Conservation (phyloP, 2,888 invertebrate species). For the Lithophane ornitopus region DNA sequence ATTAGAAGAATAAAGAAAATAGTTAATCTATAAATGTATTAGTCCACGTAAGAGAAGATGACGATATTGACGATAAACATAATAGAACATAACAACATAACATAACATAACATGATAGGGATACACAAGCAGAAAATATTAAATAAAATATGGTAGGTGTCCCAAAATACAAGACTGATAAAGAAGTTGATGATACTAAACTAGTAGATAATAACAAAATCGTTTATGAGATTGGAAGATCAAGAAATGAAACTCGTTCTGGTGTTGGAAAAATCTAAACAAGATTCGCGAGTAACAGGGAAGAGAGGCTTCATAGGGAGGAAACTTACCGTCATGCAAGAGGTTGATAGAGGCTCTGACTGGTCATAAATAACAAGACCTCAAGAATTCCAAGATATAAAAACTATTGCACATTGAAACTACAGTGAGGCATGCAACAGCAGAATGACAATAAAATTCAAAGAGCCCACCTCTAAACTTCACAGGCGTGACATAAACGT, state of each 20-base stretch:
- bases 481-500: conserved; percentile 43
- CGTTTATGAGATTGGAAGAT: not conserved
- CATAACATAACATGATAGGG: not conserved
- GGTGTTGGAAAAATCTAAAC: not conserved
- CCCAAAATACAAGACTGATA: not conserved
- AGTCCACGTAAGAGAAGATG: not conserved
- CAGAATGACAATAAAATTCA: conserved; percentile 17
- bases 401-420: not conserved
- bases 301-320: not conserved
- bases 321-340: not conserved
- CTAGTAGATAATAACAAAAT: not conserved
- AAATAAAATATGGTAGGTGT: not conserved
- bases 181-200: not conserved
- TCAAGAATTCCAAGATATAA: not conserved
- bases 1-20: not conserved
- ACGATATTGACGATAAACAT: not conserved
- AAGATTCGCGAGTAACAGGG: not conserved
- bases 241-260: not conserved
- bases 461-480: not conserved
- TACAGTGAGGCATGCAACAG: not conserved
- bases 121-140: not conserved
- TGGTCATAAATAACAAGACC: not conserved
- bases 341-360: not conserved
- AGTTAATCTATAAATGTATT: conserved; percentile 1
- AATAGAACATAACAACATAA: too few species aligned